These are phyloP conservation scores for Macrocentrus cingulum DNA, from an alignment of 1,140 invertebrate species.

Conservation along the genomic window DNA sequence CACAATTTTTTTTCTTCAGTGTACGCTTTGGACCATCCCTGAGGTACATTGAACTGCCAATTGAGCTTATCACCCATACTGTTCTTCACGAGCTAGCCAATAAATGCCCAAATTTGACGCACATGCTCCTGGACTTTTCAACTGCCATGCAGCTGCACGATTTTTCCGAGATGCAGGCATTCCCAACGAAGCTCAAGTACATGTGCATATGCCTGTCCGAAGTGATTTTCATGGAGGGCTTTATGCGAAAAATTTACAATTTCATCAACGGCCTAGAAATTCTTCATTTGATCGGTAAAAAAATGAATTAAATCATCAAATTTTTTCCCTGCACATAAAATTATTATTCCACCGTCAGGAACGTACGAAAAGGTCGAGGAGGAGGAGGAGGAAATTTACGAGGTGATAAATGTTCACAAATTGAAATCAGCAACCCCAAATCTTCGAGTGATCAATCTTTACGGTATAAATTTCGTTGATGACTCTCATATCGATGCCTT, in stretches of 20 bases:
- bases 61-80: conserved; percentile 96
- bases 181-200: conserved; percentile 96
- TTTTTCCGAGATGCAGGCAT: conserved; percentile 97
- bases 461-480: conserved; percentile 97
- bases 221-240: conserved; percentile 99
- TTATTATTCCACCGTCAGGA: conserved; percentile 62
- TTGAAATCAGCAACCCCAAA: conserved; percentile 96
- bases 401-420: conserved; percentile 99
- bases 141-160: conserved; percentile 99
- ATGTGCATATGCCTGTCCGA: conserved; percentile 98
- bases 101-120: conserved; percentile 96
- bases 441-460: conserved; percentile 91
- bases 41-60: conserved; percentile 93
- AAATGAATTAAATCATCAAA: not conserved
- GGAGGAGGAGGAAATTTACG: conserved; percentile 99
- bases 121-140: conserved; percentile 96
- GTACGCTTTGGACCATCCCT: conserved; percentile 88
- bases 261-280: conserved; percentile 99
- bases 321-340: conserved; percentile 1
- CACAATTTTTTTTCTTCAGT: conserved; percentile 47
- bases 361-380: conserved; percentile 99
- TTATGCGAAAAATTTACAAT: conserved; percentile 99
- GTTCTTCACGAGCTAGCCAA: conserved; percentile 95
- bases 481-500: conserved; percentile 99
- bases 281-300: conserved; percentile 91